Evolutionary conservation across 1,140 invertebrate species (phyloP).

Genomic region (Zaprionus africanus): DNA sequence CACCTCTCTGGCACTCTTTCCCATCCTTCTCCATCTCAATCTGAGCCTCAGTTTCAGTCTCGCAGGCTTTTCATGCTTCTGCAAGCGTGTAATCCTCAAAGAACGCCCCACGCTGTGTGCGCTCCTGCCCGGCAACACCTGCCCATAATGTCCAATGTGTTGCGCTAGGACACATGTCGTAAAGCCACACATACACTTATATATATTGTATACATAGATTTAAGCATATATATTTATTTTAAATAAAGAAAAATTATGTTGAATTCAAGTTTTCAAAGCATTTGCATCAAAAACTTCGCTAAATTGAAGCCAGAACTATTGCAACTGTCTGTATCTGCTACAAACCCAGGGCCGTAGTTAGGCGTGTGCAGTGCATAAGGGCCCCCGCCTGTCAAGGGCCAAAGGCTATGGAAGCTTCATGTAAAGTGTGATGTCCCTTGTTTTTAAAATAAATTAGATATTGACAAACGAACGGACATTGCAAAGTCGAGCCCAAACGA

Average conservation of each 20-base stretch:
- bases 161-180: constrained; percentile 15
- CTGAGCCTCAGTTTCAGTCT: constrained; percentile 8
- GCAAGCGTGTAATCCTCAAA: constrained; percentile 67
- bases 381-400: too few relatives aligned
- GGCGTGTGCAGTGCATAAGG: too few relatives aligned
- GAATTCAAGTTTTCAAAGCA: background rate
- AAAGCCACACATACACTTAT: background rate
- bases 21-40: background rate
- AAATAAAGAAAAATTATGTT: background rate
- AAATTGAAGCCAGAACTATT: background rate
- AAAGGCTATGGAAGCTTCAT: too few relatives aligned
- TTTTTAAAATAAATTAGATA: too few relatives aligned
- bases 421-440: too few relatives aligned
- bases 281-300: background rate
- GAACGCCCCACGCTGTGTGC: constrained; percentile 11
- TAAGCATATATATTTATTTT: background rate
- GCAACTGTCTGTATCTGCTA: constrained; percentile 7
- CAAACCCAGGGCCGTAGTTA: background rate
- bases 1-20: background rate
- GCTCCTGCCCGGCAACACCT: constrained; percentile 35
- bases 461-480: too few relatives aligned
- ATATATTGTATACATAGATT: background rate
- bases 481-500: too few relatives aligned
- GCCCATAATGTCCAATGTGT: constrained; percentile 46
- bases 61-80: constrained; percentile 56